Evolutionary conservation across 2,113 vertebrate genomes (phyloP).

Genomic region (Diadophis punctatus): DNA sequence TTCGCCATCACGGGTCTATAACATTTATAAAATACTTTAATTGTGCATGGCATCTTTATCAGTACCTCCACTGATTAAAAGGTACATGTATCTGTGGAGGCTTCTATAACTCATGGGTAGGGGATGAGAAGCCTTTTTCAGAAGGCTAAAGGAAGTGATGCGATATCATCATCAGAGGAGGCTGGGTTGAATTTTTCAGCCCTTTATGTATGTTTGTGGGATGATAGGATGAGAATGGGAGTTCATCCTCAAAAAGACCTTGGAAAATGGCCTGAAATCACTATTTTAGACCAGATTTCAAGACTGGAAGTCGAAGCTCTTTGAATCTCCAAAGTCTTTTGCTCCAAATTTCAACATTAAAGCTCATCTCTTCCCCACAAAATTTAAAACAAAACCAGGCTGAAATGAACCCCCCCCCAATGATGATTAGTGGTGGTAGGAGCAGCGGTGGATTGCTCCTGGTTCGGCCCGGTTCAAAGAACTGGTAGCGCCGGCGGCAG

Average conservation of each 20-base stretch:
- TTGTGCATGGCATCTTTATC: neutral
- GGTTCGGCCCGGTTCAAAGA: no score
- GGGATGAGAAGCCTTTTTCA: neutral
- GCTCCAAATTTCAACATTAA: neutral
- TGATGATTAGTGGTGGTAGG: neutral
- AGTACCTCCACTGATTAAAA: neutral
- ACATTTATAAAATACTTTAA: neutral
- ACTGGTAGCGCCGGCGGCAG: no score
- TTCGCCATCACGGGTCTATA: neutral
- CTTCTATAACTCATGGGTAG: neutral
- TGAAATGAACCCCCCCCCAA: neutral
- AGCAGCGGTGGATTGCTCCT: no score
- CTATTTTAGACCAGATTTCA: neutral
- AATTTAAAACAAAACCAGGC: neutral
- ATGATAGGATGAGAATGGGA: neutral
- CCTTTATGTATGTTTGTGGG: neutral
- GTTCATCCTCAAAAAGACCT: neutral
- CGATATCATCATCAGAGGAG: neutral
- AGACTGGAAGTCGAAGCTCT: neutral
- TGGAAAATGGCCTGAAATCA: neutral
- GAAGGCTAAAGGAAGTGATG: neutral
- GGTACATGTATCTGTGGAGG: neutral
- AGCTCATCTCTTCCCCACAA: neutral
- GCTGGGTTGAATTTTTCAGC: neutral
- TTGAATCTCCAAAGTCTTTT: neutral